Base-by-base conservation (phyloP, 2,113 vertebrate species). In the Phylloscopus trochilus region DNA sequence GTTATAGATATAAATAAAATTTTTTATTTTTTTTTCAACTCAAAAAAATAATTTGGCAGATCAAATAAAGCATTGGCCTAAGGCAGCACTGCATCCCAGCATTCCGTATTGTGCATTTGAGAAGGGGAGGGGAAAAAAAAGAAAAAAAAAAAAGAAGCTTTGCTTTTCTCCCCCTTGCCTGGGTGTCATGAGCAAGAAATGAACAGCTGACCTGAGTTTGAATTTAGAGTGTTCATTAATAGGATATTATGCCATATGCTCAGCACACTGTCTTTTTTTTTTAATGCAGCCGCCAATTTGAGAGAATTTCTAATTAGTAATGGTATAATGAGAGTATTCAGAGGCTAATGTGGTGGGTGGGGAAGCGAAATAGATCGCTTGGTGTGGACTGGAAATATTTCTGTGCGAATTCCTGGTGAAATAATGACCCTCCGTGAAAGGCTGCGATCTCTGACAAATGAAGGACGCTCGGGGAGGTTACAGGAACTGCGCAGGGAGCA, bases 191-290 rank as follows among this genome's bases (percentile, higher is more conserved):
- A 98, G 98, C 98, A 97, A 98, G 97, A 98, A 98, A 99, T 98
- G 98, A 99, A 98, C 98, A 99, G 98, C 99, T 99, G 99, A 99
- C 99, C 99, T 98, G 98, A 98, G 99, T 99, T 99, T 99, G 99
- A 99, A 99, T 99, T 99, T 99, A 99, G 99, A 99, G 99, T 99
- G 99, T 99, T 99, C 99, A 99, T 99, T 99, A 99, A 99, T 99
- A 99, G 98, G 99, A 99, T 99, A 99, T 99, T 99, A 99, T 99
- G 98, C 99, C 99, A 99, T 99, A 99, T 99, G 99, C 99, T 99
- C 98, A 92, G 97, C 98, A 98, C 99, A 99, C 98, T 98, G 98
- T 98, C 98, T 98, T 98, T 96, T 86, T 95, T 96, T 98, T 99
- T 98, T 98, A 98, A 99, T 99, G 98, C 99, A 98, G 99, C 98